These are phyloP conservation scores for Pluvianellus socialis DNA, from an alignment of 2,113 vertebrate species.

Conservation along the genomic window DNA sequence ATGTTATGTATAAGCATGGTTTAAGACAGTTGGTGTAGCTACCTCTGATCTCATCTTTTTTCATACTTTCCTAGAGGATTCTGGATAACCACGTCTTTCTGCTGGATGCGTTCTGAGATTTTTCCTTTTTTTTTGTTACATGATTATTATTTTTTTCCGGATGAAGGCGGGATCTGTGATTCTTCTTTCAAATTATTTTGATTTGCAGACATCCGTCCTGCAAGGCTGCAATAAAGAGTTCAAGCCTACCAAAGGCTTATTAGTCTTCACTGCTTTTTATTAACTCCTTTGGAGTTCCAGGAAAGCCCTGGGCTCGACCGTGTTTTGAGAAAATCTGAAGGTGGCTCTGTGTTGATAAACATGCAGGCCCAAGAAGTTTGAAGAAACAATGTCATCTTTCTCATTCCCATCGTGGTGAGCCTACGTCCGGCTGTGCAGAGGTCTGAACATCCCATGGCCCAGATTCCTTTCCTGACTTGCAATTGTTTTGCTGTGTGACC, in stretches of 20 bases:
- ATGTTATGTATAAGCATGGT: conserved; percentile 7
- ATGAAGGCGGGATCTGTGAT: background rate
- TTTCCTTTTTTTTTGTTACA: background rate
- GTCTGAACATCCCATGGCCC: conserved; percentile 30
- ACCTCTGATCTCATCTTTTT: conserved; percentile 15
- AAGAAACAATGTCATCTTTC: conserved; percentile 36
- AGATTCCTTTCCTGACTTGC: conserved; percentile 49
- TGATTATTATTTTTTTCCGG: background rate
- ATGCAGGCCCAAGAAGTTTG: background rate
- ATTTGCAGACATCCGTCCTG: background rate
- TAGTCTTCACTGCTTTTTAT: background rate
- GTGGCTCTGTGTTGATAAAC: background rate
- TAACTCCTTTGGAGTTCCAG: background rate
- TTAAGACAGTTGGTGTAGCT: background rate
- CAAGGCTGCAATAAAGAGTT: background rate
- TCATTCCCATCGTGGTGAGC: background rate
- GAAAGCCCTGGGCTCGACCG: background rate
- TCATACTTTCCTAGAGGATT: background rate
- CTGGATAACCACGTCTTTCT: background rate
- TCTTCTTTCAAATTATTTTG: background rate
- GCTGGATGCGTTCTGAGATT: background rate
- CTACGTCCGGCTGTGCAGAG: background rate
- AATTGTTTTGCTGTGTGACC: conserved; percentile 23
- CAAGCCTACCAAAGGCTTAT: background rate
- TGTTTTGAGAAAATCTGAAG: background rate